Conservation (phyloP, 92 coral and sea anemone genomes). For the Pocillopora grandis region DNA sequence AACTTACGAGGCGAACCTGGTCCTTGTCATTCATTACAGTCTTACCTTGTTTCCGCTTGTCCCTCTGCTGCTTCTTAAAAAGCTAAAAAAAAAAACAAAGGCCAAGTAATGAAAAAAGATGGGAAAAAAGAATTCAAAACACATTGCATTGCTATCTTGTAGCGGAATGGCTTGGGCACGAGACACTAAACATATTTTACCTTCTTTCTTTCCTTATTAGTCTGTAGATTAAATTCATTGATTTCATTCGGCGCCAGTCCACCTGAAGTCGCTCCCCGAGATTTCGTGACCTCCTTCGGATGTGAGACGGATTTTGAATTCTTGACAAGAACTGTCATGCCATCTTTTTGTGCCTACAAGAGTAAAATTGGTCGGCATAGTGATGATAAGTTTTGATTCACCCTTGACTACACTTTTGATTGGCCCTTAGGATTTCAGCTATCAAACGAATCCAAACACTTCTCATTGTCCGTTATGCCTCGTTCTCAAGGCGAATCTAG, state of each 20-base stretch:
- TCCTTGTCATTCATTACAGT: background rate
- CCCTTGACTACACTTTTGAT: too few relatives aligned
- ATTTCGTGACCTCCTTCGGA: constrained; percentile 18
- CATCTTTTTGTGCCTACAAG: constrained; percentile 10
- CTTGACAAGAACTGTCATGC: constrained; percentile 59
- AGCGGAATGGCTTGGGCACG: background rate
- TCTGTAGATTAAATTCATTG: constrained; percentile 81
- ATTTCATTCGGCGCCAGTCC: constrained; percentile 41
- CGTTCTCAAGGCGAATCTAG: too few relatives aligned
- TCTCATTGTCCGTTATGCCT: too few relatives aligned
- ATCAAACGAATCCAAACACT: too few relatives aligned
- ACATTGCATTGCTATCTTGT: background rate
- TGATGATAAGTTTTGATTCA: too few relatives aligned
- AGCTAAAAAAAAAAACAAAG: constrained; percentile 37
- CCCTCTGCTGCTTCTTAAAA: constrained; percentile 76
- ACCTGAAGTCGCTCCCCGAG: constrained; percentile 26
- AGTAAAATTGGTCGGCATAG: background rate
- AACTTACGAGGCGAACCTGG: too few relatives aligned
- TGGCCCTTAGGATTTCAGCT: too few relatives aligned
- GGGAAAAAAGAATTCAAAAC: background rate
- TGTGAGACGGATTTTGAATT: constrained; percentile 23
- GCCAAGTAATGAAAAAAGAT: background rate
- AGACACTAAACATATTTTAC: constrained; percentile 26
- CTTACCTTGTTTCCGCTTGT: constrained; percentile 70
- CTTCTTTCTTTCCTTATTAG: constrained; percentile 83